These are phyloP conservation scores for Cherax quadricarinatus DNA, from an alignment of 1,140 invertebrate species.

Conservation along the genomic window DNA sequence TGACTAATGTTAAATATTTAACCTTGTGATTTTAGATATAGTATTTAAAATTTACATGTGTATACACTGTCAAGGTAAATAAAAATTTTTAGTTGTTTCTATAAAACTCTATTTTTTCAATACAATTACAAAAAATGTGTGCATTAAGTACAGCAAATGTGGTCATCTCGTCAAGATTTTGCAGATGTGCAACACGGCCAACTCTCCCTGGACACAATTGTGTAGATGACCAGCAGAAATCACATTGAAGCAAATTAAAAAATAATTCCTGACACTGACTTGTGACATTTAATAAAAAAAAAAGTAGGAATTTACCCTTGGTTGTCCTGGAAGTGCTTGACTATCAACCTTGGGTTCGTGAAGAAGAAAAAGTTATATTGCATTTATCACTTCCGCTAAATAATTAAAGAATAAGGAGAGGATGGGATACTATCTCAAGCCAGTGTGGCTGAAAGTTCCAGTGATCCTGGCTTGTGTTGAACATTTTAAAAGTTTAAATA, in stretches of 20 bases:
- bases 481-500: conserved; percentile 41
- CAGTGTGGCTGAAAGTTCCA: conserved; percentile 32
- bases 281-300: not conserved
- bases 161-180: conserved; percentile 9
- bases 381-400: too few species aligned
- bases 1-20: not conserved
- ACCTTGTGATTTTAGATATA: not conserved
- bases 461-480: conserved; percentile 29
- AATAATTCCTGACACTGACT: not conserved
- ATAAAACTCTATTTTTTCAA: conserved; percentile 54
- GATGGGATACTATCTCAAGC: conserved; percentile 8
- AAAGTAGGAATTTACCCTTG: not conserved
- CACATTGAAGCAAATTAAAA: not conserved
- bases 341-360: not conserved
- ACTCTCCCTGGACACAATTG: conserved; percentile 18
- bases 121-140: conserved; percentile 62
- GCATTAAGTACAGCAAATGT: conserved; percentile 57
- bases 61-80: not conserved
- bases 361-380: too few species aligned
- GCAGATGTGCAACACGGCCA: conserved; percentile 33
- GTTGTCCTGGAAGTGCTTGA: not conserved
- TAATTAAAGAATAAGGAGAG: too few species aligned
- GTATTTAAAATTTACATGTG: not conserved
- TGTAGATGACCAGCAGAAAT: conserved; percentile 16
- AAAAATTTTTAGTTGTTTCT: not conserved